These are phyloP conservation scores for Desoria tigrina DNA, from an alignment of 2,888 invertebrate genomes.

Conservation along the genomic window DNA sequence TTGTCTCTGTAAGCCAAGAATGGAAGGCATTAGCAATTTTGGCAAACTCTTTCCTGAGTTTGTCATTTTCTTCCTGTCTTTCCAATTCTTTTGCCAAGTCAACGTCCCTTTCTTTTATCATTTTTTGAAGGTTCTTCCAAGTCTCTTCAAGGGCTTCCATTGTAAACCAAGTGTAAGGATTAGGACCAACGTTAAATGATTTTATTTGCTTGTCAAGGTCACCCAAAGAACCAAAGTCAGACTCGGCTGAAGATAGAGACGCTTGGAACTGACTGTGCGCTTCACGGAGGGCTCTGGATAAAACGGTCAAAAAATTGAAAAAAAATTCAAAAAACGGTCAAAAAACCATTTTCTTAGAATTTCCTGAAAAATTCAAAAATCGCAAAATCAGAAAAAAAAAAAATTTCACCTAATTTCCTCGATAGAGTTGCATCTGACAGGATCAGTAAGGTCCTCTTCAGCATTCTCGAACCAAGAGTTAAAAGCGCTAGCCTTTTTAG, in stretches of 20 bases:
- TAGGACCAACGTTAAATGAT: slow-evolving; percentile 97
- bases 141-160: slow-evolving; percentile 99
- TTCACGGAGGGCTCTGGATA: slow-evolving; percentile 86
- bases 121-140: slow-evolving; percentile 98
- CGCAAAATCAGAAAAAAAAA: background rate
- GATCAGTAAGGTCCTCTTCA: slow-evolving; percentile 98
- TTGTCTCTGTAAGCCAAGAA: slow-evolving; percentile 94
- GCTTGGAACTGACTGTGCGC: slow-evolving; percentile 98
- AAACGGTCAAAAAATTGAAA: too few relatives aligned
- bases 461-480: slow-evolving; percentile 99
- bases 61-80: slow-evolving; percentile 99
- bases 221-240: slow-evolving; percentile 95
- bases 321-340: too few relatives aligned
- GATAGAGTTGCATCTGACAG: slow-evolving; percentile 98
- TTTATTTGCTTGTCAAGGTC: slow-evolving; percentile 96
- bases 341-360: background rate
- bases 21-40: slow-evolving; percentile 99
- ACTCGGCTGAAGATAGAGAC: slow-evolving; percentile 91
- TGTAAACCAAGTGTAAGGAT: slow-evolving; percentile 99
- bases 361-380: background rate
- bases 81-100: slow-evolving; percentile 93
- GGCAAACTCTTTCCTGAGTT: slow-evolving; percentile 95
- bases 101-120: slow-evolving; percentile 82
- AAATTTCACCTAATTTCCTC: slow-evolving; percentile 65
- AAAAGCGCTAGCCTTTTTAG: slow-evolving; percentile 99